Conservation (phyloP, 1,140 invertebrate species). For the Drosophila nebulosa region DNA sequence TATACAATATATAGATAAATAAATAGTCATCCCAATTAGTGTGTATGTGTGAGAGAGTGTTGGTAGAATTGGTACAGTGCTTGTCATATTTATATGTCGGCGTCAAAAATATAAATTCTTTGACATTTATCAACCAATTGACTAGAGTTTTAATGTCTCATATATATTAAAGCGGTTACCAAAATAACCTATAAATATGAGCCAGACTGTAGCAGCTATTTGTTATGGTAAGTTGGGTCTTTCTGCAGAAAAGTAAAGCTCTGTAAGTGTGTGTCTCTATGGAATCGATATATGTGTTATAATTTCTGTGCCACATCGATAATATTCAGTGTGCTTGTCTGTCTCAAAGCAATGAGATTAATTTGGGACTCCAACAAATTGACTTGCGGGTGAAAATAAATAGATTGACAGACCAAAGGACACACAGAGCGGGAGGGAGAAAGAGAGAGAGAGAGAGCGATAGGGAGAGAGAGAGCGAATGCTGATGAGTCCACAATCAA, state of each 20-base stretch:
- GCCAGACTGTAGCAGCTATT: too few relatives aligned
- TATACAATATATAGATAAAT: background rate
- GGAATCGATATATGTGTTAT: too few relatives aligned
- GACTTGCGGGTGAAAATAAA: constrained; percentile 8
- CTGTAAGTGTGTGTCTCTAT: too few relatives aligned
- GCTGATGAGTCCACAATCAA: background rate
- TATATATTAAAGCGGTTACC: too few relatives aligned
- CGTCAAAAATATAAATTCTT: too few relatives aligned
- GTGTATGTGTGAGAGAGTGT: background rate
- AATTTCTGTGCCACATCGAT: background rate
- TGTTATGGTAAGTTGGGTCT: too few relatives aligned
- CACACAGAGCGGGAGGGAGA: background rate
- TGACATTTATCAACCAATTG: too few relatives aligned
- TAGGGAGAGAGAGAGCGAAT: background rate
- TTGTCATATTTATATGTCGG: background rate
- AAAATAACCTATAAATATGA: too few relatives aligned
- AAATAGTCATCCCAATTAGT: background rate
- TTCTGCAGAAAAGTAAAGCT: too few relatives aligned
- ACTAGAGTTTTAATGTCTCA: too few relatives aligned
- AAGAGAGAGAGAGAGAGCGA: background rate
- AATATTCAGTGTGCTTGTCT: background rate
- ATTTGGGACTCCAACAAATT: background rate
- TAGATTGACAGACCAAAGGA: background rate
- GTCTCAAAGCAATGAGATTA: background rate
- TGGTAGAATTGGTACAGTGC: background rate